Conservation (phyloP, 1,140 invertebrate species). For the Nephotettix cincticeps region DNA sequence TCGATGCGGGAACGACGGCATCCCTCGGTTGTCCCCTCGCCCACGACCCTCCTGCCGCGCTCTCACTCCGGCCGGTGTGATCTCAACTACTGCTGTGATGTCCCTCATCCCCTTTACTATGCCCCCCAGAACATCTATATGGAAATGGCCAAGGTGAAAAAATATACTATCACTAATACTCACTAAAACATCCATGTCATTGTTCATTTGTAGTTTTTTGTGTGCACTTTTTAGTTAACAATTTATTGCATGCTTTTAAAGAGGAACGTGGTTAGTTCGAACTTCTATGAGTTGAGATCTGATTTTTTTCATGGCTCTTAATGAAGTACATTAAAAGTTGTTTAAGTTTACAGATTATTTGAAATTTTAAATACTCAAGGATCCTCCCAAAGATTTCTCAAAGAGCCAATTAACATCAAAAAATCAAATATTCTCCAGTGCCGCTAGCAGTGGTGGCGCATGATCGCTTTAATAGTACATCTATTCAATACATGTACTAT, state of each 20-base stretch:
- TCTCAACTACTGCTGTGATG: constrained; percentile 37
- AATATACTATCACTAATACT: constrained; percentile 16
- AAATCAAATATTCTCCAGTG: too few relatives aligned
- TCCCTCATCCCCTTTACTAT: constrained; percentile 31
- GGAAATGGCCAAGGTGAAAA: constrained; percentile 34
- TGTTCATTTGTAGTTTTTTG: neutral
- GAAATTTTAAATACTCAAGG: too few relatives aligned
- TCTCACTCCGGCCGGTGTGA: constrained; percentile 54
- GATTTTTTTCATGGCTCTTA: too few relatives aligned
- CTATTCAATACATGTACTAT: too few relatives aligned
- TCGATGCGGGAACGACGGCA: constrained; percentile 67
- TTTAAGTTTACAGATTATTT: too few relatives aligned
- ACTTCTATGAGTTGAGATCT: too few relatives aligned
- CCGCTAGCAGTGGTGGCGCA: too few relatives aligned
- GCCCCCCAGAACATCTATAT: constrained; percentile 34
- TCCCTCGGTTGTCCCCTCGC: constrained; percentile 37
- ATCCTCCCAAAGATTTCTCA: too few relatives aligned
- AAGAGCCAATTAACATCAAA: too few relatives aligned
- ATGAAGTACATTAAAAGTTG: too few relatives aligned
- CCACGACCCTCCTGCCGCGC: constrained; percentile 48
- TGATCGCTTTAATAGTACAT: too few relatives aligned
- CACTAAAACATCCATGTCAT: constrained; percentile 25
- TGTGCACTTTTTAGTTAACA: neutral
- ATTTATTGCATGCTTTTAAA: neutral
- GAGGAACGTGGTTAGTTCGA: neutral